A percentile compares a stretch with the other conserved stretches of the same genome.
Conservation (phyloP, 2,113 vertebrate genomes). For the Pseudorectes ferrugineus region DNA sequence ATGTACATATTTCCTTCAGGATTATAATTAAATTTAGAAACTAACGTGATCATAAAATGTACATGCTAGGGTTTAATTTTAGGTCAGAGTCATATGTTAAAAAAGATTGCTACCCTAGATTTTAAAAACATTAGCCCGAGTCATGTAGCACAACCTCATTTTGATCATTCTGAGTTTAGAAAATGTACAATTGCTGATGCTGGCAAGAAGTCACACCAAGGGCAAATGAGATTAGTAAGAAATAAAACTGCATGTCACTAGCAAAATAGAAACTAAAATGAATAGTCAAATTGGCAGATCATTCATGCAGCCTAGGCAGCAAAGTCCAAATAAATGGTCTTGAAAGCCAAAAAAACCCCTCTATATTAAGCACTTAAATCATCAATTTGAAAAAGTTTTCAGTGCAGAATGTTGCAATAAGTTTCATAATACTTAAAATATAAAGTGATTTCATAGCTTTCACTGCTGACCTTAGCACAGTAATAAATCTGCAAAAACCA, state of each 20-base stretch:
- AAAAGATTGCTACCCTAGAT: background rate
- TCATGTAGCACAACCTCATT: background rate
- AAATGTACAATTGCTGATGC: constrained; percentile 13
- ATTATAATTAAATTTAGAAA: constrained; percentile 19
- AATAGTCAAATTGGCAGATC: background rate
- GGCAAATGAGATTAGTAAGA: constrained; percentile 21
- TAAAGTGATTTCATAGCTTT: background rate
- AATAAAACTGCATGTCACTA: background rate
- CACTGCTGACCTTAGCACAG: background rate
- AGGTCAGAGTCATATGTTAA: background rate
- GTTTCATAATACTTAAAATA: background rate
- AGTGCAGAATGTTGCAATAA: background rate
- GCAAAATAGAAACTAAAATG: constrained; percentile 22
- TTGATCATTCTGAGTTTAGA: constrained; percentile 4
- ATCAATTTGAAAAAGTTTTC: background rate
- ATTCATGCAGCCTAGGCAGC: background rate
- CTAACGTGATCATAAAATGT: background rate
- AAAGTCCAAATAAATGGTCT: background rate
- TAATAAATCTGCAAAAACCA: background rate
- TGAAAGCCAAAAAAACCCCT: background rate
- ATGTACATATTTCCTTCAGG: background rate
- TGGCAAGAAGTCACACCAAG: constrained; percentile 11
- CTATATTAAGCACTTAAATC: background rate
- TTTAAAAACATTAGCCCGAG: background rate
- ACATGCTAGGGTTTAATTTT: background rate